phyloP scores from a whole-genome alignment of 1,140 invertebrate species.

The Philaenus spumarius region DNA sequence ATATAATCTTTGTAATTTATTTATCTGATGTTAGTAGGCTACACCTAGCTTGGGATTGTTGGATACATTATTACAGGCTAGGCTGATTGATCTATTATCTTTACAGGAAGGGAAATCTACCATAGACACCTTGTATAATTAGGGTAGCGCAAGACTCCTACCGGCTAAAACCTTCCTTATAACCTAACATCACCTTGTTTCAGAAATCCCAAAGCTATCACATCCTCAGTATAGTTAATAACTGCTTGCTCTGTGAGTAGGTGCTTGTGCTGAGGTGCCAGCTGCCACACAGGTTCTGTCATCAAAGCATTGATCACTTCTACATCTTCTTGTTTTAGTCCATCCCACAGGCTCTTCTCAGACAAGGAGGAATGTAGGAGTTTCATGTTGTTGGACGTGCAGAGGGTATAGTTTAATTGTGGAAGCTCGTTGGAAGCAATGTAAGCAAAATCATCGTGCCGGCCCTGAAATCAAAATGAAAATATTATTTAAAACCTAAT shows the following conservation, averaged over 20 bases:
- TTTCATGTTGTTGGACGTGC: slow-evolving; percentile 69
- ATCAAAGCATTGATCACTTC: slow-evolving; percentile 64
- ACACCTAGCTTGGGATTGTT: too few species aligned
- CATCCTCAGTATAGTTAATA: slow-evolving; percentile 74
- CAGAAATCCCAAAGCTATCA: slow-evolving; percentile 64
- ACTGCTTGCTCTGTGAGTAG: slow-evolving; percentile 59
- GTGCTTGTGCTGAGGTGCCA: slow-evolving; percentile 54
- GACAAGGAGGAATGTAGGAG: slow-evolving; percentile 63
- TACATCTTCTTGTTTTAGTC: slow-evolving; percentile 63
- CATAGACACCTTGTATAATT: too few species aligned
- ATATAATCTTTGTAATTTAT: too few species aligned
- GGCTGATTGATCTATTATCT: too few species aligned
- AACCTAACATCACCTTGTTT: too few species aligned
- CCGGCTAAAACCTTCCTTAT: too few species aligned
- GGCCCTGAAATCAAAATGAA: slow-evolving; percentile 67
- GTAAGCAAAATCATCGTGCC: slow-evolving; percentile 69
- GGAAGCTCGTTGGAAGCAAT: slow-evolving; percentile 58
- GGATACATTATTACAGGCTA: too few species aligned
- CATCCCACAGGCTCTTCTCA: slow-evolving; percentile 72
- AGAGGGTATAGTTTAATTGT: slow-evolving; percentile 77
- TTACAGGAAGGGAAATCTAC: too few species aligned
- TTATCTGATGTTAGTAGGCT: too few species aligned
- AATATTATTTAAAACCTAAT: too few species aligned
- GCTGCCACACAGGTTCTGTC: slow-evolving; percentile 78
- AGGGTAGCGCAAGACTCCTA: too few species aligned